These are phyloP conservation scores for Gambusia affinis DNA, from an alignment of 2,113 vertebrate genomes.

Conservation along the genomic window DNA sequence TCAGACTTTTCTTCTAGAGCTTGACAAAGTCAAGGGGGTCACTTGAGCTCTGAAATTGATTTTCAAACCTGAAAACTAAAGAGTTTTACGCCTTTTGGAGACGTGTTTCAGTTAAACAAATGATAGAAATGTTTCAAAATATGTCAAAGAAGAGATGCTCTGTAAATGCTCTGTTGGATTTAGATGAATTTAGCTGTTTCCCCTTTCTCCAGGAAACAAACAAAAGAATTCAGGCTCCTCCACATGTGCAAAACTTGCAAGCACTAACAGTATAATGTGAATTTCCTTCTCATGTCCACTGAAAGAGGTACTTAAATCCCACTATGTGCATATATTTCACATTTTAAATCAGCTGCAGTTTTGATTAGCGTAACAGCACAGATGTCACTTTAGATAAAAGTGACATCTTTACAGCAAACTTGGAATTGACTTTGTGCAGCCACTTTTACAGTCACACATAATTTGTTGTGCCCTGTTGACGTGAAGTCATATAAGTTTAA, in stretches of 20 bases:
- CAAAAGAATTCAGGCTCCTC: neutral
- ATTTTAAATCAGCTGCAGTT: slow-evolving; percentile 1
- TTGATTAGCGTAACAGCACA: neutral
- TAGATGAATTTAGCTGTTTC: neutral
- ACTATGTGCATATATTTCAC: neutral
- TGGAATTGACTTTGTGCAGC: too few relatives aligned
- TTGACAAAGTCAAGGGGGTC: slow-evolving; percentile 43
- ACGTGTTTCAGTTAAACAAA: neutral
- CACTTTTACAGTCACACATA: too few relatives aligned
- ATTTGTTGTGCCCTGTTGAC: too few relatives aligned
- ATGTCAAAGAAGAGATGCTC: neutral
- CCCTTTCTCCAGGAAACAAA: neutral
- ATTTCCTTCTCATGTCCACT: too few relatives aligned
- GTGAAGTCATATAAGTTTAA: too few relatives aligned
- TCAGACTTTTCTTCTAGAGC: slow-evolving; percentile 47
- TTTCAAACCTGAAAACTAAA: slow-evolving; percentile 23
- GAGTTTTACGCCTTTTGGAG: slow-evolving; percentile 11
- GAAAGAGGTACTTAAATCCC: too few relatives aligned
- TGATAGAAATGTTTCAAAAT: neutral
- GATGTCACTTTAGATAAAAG: neutral
- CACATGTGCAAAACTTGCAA: too few relatives aligned
- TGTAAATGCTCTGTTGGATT: slow-evolving; percentile 15
- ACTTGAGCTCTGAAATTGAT: slow-evolving; percentile 39
- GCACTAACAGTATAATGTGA: neutral
- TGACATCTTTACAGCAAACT: too few relatives aligned